Conservation (phyloP, 2,888 invertebrate species). For the Eucriotettix oculatus region DNA sequence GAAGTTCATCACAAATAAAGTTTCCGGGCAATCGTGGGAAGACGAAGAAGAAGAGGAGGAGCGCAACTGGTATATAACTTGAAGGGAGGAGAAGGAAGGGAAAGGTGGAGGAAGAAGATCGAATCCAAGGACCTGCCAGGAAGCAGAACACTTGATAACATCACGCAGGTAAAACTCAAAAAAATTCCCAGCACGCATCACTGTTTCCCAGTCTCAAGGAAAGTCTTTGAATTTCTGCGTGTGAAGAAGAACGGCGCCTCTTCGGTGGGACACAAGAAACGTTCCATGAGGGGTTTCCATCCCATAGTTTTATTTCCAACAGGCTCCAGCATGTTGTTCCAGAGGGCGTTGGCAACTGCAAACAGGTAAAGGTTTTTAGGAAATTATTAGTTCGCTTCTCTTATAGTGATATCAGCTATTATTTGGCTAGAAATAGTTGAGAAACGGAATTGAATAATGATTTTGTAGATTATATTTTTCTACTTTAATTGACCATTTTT, state of each 20-base stretch:
- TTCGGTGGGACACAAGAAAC: constrained; percentile 10
- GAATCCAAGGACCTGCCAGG: no score
- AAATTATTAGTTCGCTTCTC: not conserved
- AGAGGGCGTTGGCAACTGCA: constrained; percentile 13
- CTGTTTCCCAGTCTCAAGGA: constrained; percentile 28
- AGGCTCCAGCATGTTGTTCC: constrained; percentile 15
- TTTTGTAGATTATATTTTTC: no score
- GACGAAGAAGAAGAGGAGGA: no score
- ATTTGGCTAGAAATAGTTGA: not conserved
- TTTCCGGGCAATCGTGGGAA: no score
- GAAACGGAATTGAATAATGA: not conserved
- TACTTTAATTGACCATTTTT: no score
- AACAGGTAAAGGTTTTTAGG: not conserved
- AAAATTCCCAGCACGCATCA: constrained; percentile 8
- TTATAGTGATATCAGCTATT: not conserved
- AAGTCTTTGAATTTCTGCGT: constrained; percentile 32
- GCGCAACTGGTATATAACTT: no score
- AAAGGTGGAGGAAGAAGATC: no score
- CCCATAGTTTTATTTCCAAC: constrained; percentile 10
- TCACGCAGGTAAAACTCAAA: constrained; percentile 1
- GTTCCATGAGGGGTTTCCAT: not conserved
- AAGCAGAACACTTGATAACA: no score
- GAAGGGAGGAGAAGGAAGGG: no score
- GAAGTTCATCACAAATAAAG: no score
- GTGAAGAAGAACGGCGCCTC: constrained; percentile 16